phyloP scores from a whole-genome alignment of 2,888 invertebrate species.

The Ophioninae sp. region DNA sequence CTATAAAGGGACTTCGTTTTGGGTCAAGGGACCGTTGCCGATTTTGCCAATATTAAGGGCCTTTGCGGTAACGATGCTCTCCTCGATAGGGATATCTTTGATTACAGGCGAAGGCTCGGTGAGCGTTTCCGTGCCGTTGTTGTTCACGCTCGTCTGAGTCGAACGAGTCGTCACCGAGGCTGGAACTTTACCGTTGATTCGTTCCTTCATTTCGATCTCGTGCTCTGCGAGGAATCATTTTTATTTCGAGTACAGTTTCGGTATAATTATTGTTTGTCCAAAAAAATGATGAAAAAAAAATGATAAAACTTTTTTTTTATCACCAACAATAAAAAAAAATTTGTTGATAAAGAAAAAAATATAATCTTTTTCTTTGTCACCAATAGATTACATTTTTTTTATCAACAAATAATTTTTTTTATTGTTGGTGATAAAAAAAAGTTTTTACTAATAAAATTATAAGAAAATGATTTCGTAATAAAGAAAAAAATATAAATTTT shows the following conservation, averaged over 20 bases:
- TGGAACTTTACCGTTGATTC: conserved; percentile 72
- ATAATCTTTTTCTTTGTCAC: too few relatives aligned
- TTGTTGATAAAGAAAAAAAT: too few relatives aligned
- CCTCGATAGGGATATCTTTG: conserved; percentile 62
- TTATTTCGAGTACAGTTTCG: not conserved
- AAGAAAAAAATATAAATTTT: too few relatives aligned
- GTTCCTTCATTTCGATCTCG: conserved; percentile 75
- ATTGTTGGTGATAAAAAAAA: too few relatives aligned
- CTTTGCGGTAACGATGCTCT: conserved; percentile 53
- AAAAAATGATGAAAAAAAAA: too few relatives aligned
- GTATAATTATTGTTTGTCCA: not conserved
- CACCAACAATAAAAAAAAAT: too few relatives aligned
- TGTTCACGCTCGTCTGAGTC: conserved; percentile 74
- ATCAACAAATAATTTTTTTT: too few relatives aligned
- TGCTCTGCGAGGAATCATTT: conserved; percentile 68
- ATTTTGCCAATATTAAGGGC: conserved; percentile 72
- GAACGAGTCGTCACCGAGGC: conserved; percentile 69
- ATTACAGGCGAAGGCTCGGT: conserved; percentile 61
- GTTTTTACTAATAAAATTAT: too few relatives aligned
- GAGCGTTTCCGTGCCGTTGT: conserved; percentile 70
- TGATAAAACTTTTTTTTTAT: too few relatives aligned
- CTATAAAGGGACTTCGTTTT: conserved; percentile 76
- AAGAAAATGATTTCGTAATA: too few relatives aligned
- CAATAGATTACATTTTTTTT: too few relatives aligned
- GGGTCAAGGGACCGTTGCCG: conserved; percentile 75